Base-by-base conservation (phyloP, 2,113 vertebrate genomes). In the Gobio gobio region DNA sequence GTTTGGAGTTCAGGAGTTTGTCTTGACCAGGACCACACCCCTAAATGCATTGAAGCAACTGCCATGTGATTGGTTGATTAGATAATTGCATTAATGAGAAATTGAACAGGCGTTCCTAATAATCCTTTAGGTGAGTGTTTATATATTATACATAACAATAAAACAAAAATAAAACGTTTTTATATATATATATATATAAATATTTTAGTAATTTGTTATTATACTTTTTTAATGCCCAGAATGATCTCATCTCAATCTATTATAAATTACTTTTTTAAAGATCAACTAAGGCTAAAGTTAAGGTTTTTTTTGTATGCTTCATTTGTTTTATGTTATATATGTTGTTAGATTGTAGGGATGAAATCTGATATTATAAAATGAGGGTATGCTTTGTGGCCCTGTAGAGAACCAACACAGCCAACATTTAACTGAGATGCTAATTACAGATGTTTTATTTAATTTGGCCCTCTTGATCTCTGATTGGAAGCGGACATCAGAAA, bases 391-490 rank as follows among this genome's bases (percentile, higher is more conserved):
- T 36, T 64, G 56, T 78, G 16, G 76, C 56, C 56, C 36, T 45
- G 78, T 63, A 47, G 40, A 64, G 78, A 29, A 29, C 12, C 43
- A 26, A 51, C 40, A 24, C 78, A 79, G 58, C 58, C 78, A 81
- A 81, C 45, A 14, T 49, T 81, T 49, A 66, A 81, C 43, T 51
- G 61, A 51, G 43, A 81, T 68, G 80, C 80, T 40, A 83, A 83
- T 58, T 83, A 54, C 80, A 70, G 63, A 47, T 83, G 64, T 83
- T 83, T 83, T 72, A 72, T 83, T 83, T 36, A 47, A 83, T 72
- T 83, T 83, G 29, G 79, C 79, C 79, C 40, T 51, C 47, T 82
- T 82, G 63, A 58, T 72, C 80, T 56, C 63, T 13, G 29, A 72
- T 83, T 83, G 66, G 16, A 72, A 72, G 33, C 18, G 29, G 49